These are phyloP conservation scores for Phalera bucephala DNA, from an alignment of 2,888 invertebrate genomes.

Conservation along the genomic window DNA sequence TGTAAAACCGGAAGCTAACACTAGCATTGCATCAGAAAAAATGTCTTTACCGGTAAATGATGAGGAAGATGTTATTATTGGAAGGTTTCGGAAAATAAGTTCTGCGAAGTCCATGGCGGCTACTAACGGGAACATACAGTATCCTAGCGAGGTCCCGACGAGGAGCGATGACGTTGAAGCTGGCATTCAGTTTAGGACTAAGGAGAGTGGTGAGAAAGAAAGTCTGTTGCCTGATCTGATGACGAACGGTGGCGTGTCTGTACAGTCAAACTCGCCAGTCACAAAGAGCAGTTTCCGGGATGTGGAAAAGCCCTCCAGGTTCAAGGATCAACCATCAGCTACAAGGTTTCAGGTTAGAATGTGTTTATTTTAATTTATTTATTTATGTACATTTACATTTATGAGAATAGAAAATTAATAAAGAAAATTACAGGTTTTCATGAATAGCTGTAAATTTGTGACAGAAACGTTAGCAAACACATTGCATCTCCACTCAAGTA, in stretches of 20 bases:
- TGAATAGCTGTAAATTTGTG: no score
- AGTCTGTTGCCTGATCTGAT: conserved; percentile 48
- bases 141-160: conserved; percentile 56
- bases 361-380: no score
- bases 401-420: no score
- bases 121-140: conserved; percentile 75
- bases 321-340: conserved; percentile 83
- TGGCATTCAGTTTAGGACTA: conserved; percentile 62
- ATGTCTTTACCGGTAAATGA: conserved; percentile 52
- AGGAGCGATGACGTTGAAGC: conserved; percentile 61
- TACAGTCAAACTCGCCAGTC: conserved; percentile 47
- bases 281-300: conserved; percentile 86
- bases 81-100: conserved; percentile 77
- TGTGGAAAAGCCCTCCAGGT: conserved; percentile 84
- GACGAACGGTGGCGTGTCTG: conserved; percentile 39
- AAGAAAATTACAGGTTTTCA: no score
- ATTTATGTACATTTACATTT: no score
- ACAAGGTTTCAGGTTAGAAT: conserved; percentile 84
- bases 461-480: no score
- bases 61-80: conserved; percentile 77
- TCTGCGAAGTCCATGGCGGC: conserved; percentile 81
- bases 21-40: conserved; percentile 40
- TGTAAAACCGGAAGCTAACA: conserved; percentile 48
- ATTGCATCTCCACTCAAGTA: no score
- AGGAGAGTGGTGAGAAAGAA: conserved; percentile 54